Evolutionary conservation across 2,797 vertebrate genomes (phyloP), one percentile per base, ranked within the genome.

Genomic region (Denticeps clupeoides): DNA sequence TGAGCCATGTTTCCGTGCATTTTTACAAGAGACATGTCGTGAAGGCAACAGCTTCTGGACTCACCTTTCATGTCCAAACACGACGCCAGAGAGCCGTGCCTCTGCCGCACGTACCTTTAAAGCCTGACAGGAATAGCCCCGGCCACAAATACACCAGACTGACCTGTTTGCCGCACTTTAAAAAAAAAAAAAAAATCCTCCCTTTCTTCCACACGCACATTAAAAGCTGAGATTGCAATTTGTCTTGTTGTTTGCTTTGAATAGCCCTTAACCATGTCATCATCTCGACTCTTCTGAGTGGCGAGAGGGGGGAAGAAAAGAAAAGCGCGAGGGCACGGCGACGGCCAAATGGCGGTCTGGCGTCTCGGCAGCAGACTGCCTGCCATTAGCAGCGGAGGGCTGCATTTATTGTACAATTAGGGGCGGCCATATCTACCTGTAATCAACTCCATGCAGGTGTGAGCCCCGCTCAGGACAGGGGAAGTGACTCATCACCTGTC

Each of bases 321-420:
- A 85, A 86, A 86, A 86, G 83, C 82, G 84, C 56, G 73, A 77
- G 82, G 80, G 82, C 81, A 84, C 84, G 88, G 86, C 83, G 85
- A 90, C 84, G 84, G 84, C 78, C 84, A 92, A 94, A 95, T 91
- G 86, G 83, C 78, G 90, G 83, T 74, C 80, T 90, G 88, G 90
- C 87, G 87, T 93, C 89, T 86, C 77, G 62, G 74, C 79, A 76
- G 77, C 73, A 88, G 86, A 83, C 86, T 87, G 82, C 77, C 86
- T 86, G 82, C 84, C 81, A 91, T 92, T 89, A 91, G 81, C 64
- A 81, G 80, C 83, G 83, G 83, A 85, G 83, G 90, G 87, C 75
- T 63, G 82, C 81, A 83, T 90, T 94, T 93, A 92, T 87, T 88
- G 84, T 89, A 89, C 89, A 95, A 92, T 93, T 95, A 95, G 86